Base-by-base conservation (phyloP, 2,113 vertebrate species). In the Phaethon lepturus region DNA sequence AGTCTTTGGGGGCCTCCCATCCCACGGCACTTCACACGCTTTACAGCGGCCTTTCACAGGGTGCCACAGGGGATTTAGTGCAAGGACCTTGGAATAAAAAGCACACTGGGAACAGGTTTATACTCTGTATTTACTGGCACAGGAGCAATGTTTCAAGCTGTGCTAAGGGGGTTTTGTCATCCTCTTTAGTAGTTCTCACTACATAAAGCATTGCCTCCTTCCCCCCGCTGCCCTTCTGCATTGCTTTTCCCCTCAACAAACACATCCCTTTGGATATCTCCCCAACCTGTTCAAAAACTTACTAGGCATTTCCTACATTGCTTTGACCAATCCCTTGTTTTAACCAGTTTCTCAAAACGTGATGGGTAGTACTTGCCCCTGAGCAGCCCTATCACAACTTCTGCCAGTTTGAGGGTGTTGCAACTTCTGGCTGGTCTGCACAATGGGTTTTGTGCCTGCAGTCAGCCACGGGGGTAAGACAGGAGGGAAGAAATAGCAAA, bases 121-220 rank as follows among this genome's bases (percentile, higher is more conserved):
- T 83, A 59, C n/a, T 76, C 79, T 79, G 19, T 52, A 47, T 95
- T 96, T 94, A 59, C 86, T 92, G 64, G 44, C 56, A 42, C 10
- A 69, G 59, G 42, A 91, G 72, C 50, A 50, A 91, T 93, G 93
- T 77, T 94, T 95, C 91, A 89, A 74, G 86, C 28, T 91, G 67
- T 63, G 56, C 73, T 74, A n/a, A 74, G 28, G 73, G 45, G 24
- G 12, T 7, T 74, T 94, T 91, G 68, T 90, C 68, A 78, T 79
- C n/a, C 60, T 71, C 24, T 93, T 45, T 28, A 52, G 88, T 16
- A 80, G 63, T 71, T 88, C 84, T 85, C 91, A 80, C 40, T 58
- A 26, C 45, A 63, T 71, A 84, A 94, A 93, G 25, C 64, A 75
- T 55, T 29, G 38, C 16, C 47, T 28, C 60, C n/a, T 88, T 33